Conservation (phyloP, 2,113 vertebrate species). For the Plecturocebus donacophilus region DNA sequence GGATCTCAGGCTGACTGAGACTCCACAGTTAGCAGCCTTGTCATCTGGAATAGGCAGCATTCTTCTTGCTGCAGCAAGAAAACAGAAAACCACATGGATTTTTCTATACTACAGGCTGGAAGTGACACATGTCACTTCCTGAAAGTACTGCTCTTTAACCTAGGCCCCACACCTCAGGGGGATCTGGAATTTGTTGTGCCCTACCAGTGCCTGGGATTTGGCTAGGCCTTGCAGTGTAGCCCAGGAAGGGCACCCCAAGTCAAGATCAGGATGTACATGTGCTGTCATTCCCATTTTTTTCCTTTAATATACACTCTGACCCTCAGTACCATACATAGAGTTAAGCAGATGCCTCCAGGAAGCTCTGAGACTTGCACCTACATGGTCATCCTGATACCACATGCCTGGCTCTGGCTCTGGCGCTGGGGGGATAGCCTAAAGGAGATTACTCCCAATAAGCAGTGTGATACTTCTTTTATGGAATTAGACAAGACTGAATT, state of each 20-base stretch:
- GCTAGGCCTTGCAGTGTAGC: background rate
- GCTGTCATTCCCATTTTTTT: background rate
- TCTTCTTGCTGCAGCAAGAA: background rate
- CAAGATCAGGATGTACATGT: background rate
- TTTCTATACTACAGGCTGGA: background rate
- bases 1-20: background rate
- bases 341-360: background rate
- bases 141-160: too few relatives aligned
- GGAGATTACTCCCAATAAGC: background rate
- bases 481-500: background rate
- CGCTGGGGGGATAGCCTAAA: background rate
- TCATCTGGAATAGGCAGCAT: background rate
- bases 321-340: background rate
- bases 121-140: background rate
- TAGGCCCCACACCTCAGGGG: background rate
- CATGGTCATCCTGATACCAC: background rate
- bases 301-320: background rate
- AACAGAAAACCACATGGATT: background rate
- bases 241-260: too few relatives aligned
- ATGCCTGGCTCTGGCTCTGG: background rate
- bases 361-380: background rate
- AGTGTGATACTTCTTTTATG: background rate
- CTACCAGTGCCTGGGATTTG: background rate
- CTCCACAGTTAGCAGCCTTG: background rate
- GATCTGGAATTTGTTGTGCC: background rate